phyloP scores from a whole-genome alignment of 2,797 vertebrate species.

The Pangasius macronema region DNA sequence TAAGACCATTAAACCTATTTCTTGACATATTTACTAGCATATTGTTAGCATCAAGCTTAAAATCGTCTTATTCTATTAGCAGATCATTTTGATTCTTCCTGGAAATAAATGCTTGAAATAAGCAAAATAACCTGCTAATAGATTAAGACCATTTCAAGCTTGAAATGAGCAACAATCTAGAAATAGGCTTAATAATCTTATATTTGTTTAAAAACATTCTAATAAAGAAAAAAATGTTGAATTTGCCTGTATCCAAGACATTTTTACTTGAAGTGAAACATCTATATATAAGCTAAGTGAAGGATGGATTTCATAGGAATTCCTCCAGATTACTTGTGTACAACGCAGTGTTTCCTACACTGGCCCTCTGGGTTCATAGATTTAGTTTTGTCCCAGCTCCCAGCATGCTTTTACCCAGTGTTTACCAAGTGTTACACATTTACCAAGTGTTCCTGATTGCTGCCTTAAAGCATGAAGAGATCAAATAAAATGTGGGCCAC shows the following conservation, averaged over 20 bases:
- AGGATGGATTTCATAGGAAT: not conserved
- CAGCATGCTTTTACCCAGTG: not conserved
- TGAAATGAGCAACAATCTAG: not conserved
- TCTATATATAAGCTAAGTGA: not conserved
- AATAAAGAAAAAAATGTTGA: not conserved
- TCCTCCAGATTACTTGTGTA: not conserved
- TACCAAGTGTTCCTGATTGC: not conserved
- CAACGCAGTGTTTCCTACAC: not conserved
- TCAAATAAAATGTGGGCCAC: not conserved
- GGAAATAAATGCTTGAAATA: too few relatives aligned
- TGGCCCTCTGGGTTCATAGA: not conserved
- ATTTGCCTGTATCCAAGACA: not conserved
- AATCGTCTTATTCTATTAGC: not conserved
- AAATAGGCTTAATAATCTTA: not conserved
- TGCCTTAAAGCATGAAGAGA: not conserved
- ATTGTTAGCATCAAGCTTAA: not conserved
- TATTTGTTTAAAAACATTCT: not conserved
- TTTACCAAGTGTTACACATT: constrained; percentile 16
- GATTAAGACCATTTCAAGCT: not conserved
- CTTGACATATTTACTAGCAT: not conserved
- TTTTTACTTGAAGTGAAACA: not conserved
- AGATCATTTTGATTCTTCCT: too few relatives aligned
- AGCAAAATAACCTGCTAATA: too few relatives aligned
- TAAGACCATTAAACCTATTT: not conserved
- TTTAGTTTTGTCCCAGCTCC: not conserved